Evolutionary conservation across 2,888 invertebrate genomes (phyloP).

Genomic region (Dasysyrphus tricinctus): DNA sequence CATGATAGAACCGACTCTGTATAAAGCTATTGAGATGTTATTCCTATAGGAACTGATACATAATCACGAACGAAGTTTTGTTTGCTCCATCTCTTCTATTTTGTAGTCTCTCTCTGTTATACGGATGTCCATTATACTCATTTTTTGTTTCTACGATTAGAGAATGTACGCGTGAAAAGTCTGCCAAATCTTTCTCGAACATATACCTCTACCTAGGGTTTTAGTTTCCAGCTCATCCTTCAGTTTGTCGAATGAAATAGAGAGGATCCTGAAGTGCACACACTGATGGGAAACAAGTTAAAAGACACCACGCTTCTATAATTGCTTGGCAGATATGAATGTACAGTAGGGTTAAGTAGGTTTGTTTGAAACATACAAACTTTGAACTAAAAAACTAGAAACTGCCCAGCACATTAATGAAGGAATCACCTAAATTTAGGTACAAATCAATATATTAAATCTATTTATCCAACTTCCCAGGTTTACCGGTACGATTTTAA

Average conservation of each 20-base stretch:
- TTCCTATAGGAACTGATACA: conserved; percentile 53
- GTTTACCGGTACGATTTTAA: no score
- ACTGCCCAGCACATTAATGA: no score
- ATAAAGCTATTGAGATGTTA: conserved; percentile 42
- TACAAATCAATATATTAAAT: no score
- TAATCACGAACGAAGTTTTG: conserved; percentile 13
- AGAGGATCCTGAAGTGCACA: not conserved
- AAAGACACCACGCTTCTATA: conserved; percentile 10
- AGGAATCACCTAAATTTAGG: no score
- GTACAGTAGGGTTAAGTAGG: conserved; percentile 27
- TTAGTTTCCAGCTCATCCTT: conserved; percentile 44
- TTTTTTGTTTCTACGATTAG: not conserved
- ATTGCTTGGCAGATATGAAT: conserved; percentile 4
- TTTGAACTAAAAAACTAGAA: no score
- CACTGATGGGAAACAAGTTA: conserved; percentile 33
- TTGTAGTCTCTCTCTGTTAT: no score
- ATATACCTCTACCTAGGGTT: not conserved
- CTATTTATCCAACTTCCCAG: no score
- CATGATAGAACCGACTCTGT: conserved; percentile 17
- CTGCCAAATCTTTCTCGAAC: conserved; percentile 18
- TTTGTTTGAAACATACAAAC: no score
- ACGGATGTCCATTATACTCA: conserved; percentile 2
- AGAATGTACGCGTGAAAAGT: not conserved
- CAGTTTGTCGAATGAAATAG: conserved; percentile 34
- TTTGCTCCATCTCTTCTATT: no score